Percentiles rank a stretch among this genome's conserved stretches.
Conservation (phyloP, 1,140 invertebrate genomes). For the Aphaenogaster rudis region DNA sequence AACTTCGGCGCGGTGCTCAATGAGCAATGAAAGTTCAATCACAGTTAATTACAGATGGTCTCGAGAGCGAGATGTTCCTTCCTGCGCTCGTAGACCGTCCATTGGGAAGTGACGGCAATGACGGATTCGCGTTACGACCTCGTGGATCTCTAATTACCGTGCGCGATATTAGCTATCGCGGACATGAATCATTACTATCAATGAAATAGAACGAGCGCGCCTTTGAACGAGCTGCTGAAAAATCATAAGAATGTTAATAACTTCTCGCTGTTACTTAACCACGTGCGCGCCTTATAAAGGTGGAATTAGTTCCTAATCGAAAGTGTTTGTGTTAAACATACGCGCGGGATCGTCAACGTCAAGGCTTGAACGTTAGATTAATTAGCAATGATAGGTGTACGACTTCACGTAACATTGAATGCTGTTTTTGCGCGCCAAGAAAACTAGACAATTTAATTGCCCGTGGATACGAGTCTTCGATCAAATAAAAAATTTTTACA, state of each 20-base stretch:
- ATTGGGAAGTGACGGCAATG: constrained; percentile 64
- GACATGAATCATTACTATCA: constrained; percentile 64
- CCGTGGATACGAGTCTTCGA: neutral
- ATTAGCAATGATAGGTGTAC: constrained; percentile 28
- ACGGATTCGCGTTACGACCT: constrained; percentile 68
- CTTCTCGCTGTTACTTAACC: constrained; percentile 50
- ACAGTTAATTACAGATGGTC: constrained; percentile 56
- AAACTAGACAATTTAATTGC: neutral
- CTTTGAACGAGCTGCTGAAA: neutral
- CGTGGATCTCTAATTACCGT: constrained; percentile 63
- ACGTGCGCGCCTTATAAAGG: constrained; percentile 13
- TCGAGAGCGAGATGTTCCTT: constrained; percentile 51
- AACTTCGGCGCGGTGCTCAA: constrained; percentile 43
- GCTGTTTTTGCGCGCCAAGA: constrained; percentile 1
- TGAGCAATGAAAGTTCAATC: constrained; percentile 69
- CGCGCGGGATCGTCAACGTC: constrained; percentile 42
- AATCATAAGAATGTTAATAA: constrained; percentile 55
- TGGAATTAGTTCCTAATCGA: constrained; percentile 47
- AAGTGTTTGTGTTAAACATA: constrained; percentile 48
- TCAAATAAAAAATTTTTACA: neutral
- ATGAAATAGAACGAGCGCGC: constrained; percentile 53
- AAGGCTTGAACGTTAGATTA: constrained; percentile 32
- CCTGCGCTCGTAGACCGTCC: constrained; percentile 39
- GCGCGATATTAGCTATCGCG: constrained; percentile 59
- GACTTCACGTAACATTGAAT: constrained; percentile 20